Evolutionary conservation across 35 echinoderm and acorn worm genomes (phyloP).

Genomic region (Hemicentrotus pulcherrimus): DNA sequence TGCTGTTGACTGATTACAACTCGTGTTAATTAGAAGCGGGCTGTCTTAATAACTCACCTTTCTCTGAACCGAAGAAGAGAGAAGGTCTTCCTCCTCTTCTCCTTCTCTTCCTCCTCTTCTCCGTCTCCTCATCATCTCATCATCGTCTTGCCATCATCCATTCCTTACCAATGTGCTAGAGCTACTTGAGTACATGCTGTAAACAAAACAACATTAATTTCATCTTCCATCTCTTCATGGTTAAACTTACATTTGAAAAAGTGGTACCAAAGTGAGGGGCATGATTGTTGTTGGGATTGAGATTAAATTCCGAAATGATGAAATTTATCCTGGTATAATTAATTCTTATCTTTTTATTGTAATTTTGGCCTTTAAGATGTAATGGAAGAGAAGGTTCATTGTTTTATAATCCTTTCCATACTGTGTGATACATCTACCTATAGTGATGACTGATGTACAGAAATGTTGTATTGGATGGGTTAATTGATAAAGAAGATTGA

Average conservation of each 20-base stretch:
- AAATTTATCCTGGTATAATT: background rate
- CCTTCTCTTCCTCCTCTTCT: background rate
- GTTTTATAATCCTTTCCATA: too few relatives aligned
- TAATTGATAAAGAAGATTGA: background rate
- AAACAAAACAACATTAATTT: background rate
- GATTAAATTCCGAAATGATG: background rate
- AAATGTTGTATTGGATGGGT: too few relatives aligned
- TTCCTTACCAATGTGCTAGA: background rate
- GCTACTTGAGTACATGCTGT: background rate
- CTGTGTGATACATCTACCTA: too few relatives aligned
- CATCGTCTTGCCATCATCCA: background rate
- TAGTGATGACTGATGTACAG: too few relatives aligned
- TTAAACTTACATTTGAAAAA: background rate
- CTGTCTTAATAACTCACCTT: conserved; percentile 51
- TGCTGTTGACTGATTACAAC: conserved; percentile 43
- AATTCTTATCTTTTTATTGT: too few relatives aligned
- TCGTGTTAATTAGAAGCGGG: conserved; percentile 43
- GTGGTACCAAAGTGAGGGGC: background rate
- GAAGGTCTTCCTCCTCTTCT: background rate
- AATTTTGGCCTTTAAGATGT: too few relatives aligned
- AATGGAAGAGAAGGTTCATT: too few relatives aligned
- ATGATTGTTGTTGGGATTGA: background rate
- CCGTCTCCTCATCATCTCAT: background rate
- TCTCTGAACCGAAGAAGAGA: conserved; percentile 19
- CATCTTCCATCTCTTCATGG: background rate